Evolutionary conservation across 1,140 invertebrate genomes (phyloP).

Genomic region (Eumaeus atala): DNA sequence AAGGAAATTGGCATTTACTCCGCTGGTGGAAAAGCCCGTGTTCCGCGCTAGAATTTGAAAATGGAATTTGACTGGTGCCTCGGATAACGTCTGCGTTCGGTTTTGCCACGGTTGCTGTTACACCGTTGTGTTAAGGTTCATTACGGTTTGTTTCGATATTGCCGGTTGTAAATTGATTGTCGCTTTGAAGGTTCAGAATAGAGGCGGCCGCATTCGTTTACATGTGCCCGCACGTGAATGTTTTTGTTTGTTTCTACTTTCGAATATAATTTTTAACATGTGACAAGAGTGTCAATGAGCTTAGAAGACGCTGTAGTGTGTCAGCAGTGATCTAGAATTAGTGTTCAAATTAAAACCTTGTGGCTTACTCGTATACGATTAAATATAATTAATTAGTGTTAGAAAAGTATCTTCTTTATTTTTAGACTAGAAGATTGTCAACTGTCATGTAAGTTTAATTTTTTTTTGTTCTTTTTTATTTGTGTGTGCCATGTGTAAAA

Average conservation of each 20-base stretch:
- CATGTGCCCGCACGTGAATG: conserved; percentile 65
- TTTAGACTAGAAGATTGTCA: conserved; percentile 11
- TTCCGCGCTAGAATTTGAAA: conserved; percentile 65
- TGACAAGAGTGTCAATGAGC: conserved; percentile 40
- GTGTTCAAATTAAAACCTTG: conserved; percentile 19
- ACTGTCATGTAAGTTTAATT: conserved; percentile 10
- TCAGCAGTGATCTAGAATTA: conserved; percentile 25
- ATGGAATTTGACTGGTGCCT: conserved; percentile 52
- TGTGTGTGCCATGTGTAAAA: neutral
- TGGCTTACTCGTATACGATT: conserved; percentile 37
- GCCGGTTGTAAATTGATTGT: conserved; percentile 33
- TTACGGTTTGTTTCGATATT: conserved; percentile 19
- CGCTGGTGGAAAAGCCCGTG: conserved; percentile 68
- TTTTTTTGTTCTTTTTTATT: neutral
- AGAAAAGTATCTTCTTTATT: conserved; percentile 15
- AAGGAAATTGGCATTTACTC: conserved; percentile 72
- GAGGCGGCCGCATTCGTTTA: conserved; percentile 59
- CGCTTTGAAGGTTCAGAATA: conserved; percentile 44
- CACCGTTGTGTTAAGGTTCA: conserved; percentile 24
- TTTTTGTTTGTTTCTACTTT: conserved; percentile 49
- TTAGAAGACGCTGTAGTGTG: conserved; percentile 28
- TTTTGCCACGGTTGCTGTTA: conserved; percentile 14
- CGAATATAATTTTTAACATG: conserved; percentile 45
- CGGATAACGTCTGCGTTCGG: conserved; percentile 30
- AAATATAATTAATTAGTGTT: conserved; percentile 20